phyloP scores from a whole-genome alignment of 2,113 vertebrate genomes.

The Ivindomyrus marchei region DNA sequence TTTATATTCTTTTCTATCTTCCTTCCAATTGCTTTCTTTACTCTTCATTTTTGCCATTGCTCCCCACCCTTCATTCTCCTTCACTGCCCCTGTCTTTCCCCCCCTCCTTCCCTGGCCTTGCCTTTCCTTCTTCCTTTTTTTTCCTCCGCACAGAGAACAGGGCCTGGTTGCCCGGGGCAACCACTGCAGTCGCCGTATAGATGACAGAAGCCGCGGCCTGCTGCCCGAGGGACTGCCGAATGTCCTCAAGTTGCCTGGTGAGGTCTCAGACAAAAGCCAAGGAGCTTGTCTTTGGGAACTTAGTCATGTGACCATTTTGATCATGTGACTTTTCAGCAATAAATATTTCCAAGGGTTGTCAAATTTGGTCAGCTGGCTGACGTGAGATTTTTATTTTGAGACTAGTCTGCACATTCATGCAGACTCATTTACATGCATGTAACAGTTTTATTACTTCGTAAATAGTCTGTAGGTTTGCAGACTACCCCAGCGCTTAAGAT shows the following conservation, averaged over 20 bases:
- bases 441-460: not conserved
- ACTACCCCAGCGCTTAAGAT: not conserved
- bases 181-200: constrained; percentile 57
- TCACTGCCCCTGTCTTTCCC: not conserved
- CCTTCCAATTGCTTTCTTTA: constrained; percentile 5
- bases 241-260: constrained; percentile 43
- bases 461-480: not conserved
- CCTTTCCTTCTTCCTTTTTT: constrained; percentile 22
- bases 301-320: not conserved
- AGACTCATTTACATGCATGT: not conserved
- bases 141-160: constrained; percentile 42
- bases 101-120: not conserved
- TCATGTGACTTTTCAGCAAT: not conserved
- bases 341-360: not conserved
- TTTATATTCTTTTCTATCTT: not conserved
- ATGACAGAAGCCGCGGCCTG: constrained; percentile 30
- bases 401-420: not conserved
- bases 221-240: constrained; percentile 26
- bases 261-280: not conserved
- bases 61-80: not conserved
- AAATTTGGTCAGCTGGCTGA: not conserved
- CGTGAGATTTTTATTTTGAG: not conserved
- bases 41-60: not conserved
- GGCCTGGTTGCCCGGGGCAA: constrained; percentile 52
- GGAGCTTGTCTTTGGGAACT: not conserved